A percentile compares a stretch with the other conserved stretches of the same genome.
These are phyloP conservation scores for Agrotis segetum DNA, from an alignment of 2,888 invertebrate species.

Conservation along the genomic window DNA sequence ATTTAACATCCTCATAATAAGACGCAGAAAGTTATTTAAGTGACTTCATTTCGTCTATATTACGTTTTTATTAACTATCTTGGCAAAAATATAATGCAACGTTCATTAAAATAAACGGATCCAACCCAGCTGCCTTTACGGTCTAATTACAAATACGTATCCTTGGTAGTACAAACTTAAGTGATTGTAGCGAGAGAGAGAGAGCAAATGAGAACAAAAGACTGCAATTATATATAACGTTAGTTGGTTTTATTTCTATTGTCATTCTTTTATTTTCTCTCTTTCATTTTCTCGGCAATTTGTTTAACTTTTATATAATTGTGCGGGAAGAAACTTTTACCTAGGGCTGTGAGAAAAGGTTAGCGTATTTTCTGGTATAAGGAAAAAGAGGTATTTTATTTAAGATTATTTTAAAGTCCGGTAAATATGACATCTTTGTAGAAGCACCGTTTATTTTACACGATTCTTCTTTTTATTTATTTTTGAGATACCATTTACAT, in stretches of 20 bases:
- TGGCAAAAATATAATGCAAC: too few species aligned
- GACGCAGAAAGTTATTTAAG: too few species aligned
- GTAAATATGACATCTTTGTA: slow-evolving; percentile 7
- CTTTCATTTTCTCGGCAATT: slow-evolving; percentile 31
- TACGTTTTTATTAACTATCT: too few species aligned
- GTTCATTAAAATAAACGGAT: slow-evolving; percentile 12
- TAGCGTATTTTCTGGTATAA: slow-evolving; percentile 15
- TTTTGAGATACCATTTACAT: background rate
- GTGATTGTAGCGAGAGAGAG: slow-evolving; percentile 41
- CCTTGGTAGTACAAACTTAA: slow-evolving; percentile 41
- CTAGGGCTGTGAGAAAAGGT: slow-evolving; percentile 16
- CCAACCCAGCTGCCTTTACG: slow-evolving; percentile 15
- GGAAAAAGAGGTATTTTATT: slow-evolving; percentile 19
- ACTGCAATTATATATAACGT: slow-evolving; percentile 45
- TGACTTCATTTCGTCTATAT: too few species aligned
- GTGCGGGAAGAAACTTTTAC: slow-evolving; percentile 30
- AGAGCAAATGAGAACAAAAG: slow-evolving; percentile 51
- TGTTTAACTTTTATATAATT: slow-evolving; percentile 43
- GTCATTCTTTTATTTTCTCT: slow-evolving; percentile 42
- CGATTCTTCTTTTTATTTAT: background rate
- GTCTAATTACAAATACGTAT: slow-evolving; percentile 46
- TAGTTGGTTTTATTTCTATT: slow-evolving; percentile 48
- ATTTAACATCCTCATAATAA: too few species aligned
- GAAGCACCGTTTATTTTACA: background rate
- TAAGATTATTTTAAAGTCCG: slow-evolving; percentile 7